Conservation (phyloP, 2,888 invertebrate genomes). For the Myathropa florea region DNA sequence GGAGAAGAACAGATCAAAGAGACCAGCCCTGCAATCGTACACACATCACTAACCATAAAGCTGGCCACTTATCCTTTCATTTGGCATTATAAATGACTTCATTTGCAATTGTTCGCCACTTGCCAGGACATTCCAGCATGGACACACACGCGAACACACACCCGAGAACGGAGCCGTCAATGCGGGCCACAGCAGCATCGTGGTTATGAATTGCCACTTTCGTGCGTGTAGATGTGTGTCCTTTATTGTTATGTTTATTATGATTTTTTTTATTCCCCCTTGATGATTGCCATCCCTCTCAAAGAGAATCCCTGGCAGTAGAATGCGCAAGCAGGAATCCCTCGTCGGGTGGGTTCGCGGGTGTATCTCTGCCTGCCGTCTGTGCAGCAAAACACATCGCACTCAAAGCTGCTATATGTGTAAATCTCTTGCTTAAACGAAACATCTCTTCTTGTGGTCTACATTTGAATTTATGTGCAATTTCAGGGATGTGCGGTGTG, state of each 20-base stretch:
- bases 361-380: not conserved
- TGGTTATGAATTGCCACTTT: slow-evolving; percentile 61
- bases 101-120: slow-evolving; percentile 55
- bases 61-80: slow-evolving; percentile 45
- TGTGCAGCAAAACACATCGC: slow-evolving; percentile 8
- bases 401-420: slow-evolving; percentile 39
- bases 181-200: not conserved
- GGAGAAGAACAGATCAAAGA: slow-evolving; percentile 29
- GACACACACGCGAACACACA: slow-evolving; percentile 3
- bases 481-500: slow-evolving; percentile 35
- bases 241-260: slow-evolving; percentile 68
- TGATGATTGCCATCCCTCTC: slow-evolving; percentile 51
- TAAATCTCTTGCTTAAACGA: slow-evolving; percentile 61
- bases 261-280: slow-evolving; percentile 62
- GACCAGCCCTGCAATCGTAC: slow-evolving; percentile 35
- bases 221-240: slow-evolving; percentile 21
- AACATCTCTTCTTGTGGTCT: slow-evolving; percentile 59
- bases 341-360: not conserved
- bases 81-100: slow-evolving; percentile 57
- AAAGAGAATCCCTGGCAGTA: not conserved
- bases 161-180: not conserved
- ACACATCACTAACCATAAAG: slow-evolving; percentile 41
- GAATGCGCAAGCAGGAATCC: not conserved
- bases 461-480: slow-evolving; percentile 61
- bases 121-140: slow-evolving; percentile 30